Conservation (phyloP, 2,888 invertebrate genomes). For the Habroteleia sp. region DNA sequence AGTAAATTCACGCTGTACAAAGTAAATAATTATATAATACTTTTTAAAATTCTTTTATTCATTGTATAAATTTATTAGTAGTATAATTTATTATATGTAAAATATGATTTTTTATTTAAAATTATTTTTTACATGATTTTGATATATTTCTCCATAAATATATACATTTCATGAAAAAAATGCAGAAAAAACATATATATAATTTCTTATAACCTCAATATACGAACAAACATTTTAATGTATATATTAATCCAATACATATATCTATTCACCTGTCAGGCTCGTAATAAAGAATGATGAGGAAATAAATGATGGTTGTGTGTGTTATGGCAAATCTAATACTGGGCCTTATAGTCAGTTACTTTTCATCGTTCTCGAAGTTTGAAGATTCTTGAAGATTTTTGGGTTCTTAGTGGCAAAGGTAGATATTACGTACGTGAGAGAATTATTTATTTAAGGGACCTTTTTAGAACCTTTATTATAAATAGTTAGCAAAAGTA, state of each 20-base stretch:
- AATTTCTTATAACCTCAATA: no score
- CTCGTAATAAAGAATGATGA: slow-evolving; percentile 32
- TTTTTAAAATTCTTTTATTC: no score
- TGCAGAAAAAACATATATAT: no score
- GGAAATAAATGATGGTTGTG: slow-evolving; percentile 39
- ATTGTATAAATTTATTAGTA: no score
- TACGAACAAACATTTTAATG: no score
- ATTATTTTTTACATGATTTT: no score
- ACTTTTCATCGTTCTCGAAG: slow-evolving; percentile 40
- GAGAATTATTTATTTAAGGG: slow-evolving; percentile 49
- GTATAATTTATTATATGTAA: no score
- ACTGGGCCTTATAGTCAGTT: slow-evolving; percentile 39
- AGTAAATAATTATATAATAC: no score
- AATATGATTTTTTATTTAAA: no score
- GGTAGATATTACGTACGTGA: slow-evolving; percentile 8
- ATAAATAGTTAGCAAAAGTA: slow-evolving; percentile 22
- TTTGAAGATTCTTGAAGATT: slow-evolving; percentile 31
- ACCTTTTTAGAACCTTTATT: slow-evolving; percentile 30
- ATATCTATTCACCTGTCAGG: slow-evolving; percentile 58
- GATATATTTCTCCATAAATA: no score
- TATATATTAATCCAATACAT: slow-evolving; percentile 63
- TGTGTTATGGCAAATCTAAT: slow-evolving; percentile 34
- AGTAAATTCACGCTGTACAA: no score
- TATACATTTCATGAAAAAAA: no score
- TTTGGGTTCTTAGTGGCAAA: slow-evolving; percentile 17